Evolutionary conservation across 1,140 invertebrate species (phyloP), one percentile per base, ranked within the genome.

Genomic region (Ctenoplectra terminalis): DNA sequence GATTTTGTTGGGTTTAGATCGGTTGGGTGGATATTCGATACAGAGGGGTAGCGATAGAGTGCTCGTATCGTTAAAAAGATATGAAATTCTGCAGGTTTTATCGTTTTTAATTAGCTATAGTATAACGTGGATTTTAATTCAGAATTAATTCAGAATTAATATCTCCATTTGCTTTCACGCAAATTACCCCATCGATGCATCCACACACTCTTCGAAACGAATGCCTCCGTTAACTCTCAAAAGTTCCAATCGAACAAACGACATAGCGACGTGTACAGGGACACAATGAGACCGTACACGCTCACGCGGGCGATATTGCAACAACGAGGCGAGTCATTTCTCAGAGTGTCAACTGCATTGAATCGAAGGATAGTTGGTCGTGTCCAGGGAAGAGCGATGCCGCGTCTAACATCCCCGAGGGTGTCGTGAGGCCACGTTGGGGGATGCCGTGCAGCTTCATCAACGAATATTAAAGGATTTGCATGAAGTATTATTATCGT

Each of bases 401-500:
- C 78, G 54, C 86, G 86, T 90, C 88, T 90, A 88, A 87, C 89
- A 90, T 89, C 87, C 92, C 88, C 92, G 84, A 84, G 92, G 90
- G 91, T 92, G 90, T 91, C 90, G 85, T 90, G 87, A 90, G 86
- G 71, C 84, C 31, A 40, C 84, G 72, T 82, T 86, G 87, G 76
- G 84, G 86, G 76, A 82, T 83, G 80, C 52, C 61, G 70, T 71
- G 88, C 82, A 89, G 92, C 92, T 93, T 93, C 92, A 93, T 93
- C 92, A 92, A 91, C 91, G 90, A 88, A 93, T 93, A 94, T 94
- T 93, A 93, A 93, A 93, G 92, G 92, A 94, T 94, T 93, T 93
- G 92, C 92, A 93, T 93, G 89, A 92, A 92, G 92, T 92, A 93
- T 93, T 92, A 91, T 92, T 90, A 91, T 91, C 91, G 84, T 90